A percentile compares a stretch with the other conserved stretches of the same genome.
Evolutionary conservation across 2,888 invertebrate genomes (phyloP).

Genomic region (Antitype chi): DNA sequence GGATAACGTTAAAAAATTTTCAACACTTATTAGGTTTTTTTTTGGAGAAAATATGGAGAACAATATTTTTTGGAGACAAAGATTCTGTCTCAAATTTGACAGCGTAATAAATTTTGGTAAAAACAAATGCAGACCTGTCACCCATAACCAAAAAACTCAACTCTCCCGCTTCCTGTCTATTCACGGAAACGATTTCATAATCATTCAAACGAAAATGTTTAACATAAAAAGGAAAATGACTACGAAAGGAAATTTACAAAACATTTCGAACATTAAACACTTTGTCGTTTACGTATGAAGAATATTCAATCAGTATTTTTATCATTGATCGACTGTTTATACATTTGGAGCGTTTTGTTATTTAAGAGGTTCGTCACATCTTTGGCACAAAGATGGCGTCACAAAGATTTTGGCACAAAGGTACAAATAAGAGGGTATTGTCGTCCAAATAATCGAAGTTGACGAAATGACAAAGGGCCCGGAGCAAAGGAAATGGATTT

Average conservation of each 20-base stretch:
- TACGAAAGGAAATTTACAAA: slow-evolving; percentile 63
- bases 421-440: slow-evolving; percentile 66
- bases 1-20: background rate
- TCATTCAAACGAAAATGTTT: slow-evolving; percentile 25
- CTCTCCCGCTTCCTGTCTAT: background rate
- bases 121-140: background rate
- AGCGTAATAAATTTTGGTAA: background rate
- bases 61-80: background rate
- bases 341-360: slow-evolving; percentile 51
- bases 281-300: slow-evolving; percentile 42
- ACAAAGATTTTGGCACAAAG: slow-evolving; percentile 58
- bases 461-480: slow-evolving; percentile 62
- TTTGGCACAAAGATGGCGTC: slow-evolving; percentile 45
- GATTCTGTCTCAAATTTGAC: background rate
- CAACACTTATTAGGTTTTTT: background rate
- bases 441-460: slow-evolving; percentile 68
- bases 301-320: slow-evolving; percentile 59
- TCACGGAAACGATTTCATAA: slow-evolving; percentile 25
- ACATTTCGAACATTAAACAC: slow-evolving; percentile 60
- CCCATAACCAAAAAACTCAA: background rate
- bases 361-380: slow-evolving; percentile 64
- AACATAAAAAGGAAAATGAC: slow-evolving; percentile 50
- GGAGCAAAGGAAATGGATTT: slow-evolving; percentile 63
- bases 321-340: slow-evolving; percentile 41
- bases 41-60: background rate